Conservation (phyloP, 2,113 vertebrate genomes). For the Pithys albifrons region DNA sequence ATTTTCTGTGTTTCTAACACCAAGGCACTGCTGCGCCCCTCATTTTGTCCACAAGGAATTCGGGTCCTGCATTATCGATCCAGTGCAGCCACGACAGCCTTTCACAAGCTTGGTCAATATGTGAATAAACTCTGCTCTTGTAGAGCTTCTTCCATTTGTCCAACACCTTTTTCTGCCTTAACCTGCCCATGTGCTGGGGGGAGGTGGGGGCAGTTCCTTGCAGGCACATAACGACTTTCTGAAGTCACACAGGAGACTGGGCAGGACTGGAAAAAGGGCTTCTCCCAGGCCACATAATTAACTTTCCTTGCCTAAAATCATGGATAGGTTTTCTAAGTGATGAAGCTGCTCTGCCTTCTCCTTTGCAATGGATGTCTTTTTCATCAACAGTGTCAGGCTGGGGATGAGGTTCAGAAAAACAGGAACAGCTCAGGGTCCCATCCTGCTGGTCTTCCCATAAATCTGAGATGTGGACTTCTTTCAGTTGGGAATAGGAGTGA, state of each 20-base stretch:
- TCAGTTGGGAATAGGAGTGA: background rate
- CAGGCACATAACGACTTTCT: background rate
- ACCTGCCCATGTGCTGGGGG: rapidly evolving
- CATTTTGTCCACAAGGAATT: background rate
- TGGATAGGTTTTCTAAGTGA: background rate
- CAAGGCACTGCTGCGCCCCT: background rate
- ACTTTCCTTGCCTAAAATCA: background rate
- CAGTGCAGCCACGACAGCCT: background rate
- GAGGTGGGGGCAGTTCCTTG: background rate
- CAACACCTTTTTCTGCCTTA: background rate
- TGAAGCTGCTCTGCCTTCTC: background rate
- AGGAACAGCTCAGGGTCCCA: background rate
- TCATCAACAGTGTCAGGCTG: rapidly evolving
- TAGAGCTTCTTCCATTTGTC: background rate
- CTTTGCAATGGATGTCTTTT: rapidly evolving
- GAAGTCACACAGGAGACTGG: conserved; percentile 10
- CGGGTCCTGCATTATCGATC: background rate
- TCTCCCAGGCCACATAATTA: background rate
- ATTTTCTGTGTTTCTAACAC: background rate
- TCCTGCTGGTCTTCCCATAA: background rate
- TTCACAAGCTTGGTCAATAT: background rate
- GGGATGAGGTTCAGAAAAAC: background rate
- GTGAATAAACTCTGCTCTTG: background rate
- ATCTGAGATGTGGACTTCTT: background rate
- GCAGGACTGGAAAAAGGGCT: background rate